A percentile compares a stretch with the other conserved stretches of the same genome.
Evolutionary conservation across 2,113 vertebrate genomes (phyloP).

Genomic region (Epinephelus fuscoguttatus): DNA sequence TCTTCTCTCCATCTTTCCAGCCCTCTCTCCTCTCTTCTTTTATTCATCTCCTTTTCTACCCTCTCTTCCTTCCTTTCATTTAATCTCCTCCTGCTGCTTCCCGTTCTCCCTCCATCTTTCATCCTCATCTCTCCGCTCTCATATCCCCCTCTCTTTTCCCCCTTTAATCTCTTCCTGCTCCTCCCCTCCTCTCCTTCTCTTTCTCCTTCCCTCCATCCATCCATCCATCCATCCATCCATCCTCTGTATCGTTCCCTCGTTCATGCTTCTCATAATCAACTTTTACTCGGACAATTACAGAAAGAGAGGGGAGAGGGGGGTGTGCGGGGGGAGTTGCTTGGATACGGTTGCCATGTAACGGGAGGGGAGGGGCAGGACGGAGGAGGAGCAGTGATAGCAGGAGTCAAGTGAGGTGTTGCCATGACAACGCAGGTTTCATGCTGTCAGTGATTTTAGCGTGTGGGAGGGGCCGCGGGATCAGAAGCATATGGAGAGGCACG

Average conservation of each 20-base stretch:
- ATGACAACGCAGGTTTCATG: slow-evolving; percentile 76
- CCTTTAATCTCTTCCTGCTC: too few relatives aligned
- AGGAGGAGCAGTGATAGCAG: slow-evolving; percentile 21
- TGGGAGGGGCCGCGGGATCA: slow-evolving; percentile 53
- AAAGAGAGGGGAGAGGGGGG: background rate
- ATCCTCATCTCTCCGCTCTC: background rate
- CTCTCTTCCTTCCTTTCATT: background rate
- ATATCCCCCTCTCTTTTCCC: too few relatives aligned
- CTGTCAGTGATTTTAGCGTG: slow-evolving; percentile 70
- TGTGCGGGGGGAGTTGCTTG: slow-evolving; percentile 60
- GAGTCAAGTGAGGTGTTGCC: slow-evolving; percentile 76
- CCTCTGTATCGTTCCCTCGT: slow-evolving; percentile 5
- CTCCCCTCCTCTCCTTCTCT: background rate
- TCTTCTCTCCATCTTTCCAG: too few relatives aligned
- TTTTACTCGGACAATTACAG: slow-evolving; percentile 3
- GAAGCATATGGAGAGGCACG: slow-evolving; percentile 59
- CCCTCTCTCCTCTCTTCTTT: background rate
- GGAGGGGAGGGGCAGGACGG: slow-evolving; percentile 28
- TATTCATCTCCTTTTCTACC: background rate
- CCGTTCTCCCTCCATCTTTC: background rate
- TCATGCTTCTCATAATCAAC: slow-evolving; percentile 32
- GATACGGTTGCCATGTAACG: slow-evolving; percentile 73
- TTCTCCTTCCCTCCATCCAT: background rate
- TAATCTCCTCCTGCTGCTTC: background rate
- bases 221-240: background rate